A percentile compares a stretch with the other conserved stretches of the same genome.
phyloP scores from a whole-genome alignment of 2,888 invertebrate genomes.

The Euphydryas editha region DNA sequence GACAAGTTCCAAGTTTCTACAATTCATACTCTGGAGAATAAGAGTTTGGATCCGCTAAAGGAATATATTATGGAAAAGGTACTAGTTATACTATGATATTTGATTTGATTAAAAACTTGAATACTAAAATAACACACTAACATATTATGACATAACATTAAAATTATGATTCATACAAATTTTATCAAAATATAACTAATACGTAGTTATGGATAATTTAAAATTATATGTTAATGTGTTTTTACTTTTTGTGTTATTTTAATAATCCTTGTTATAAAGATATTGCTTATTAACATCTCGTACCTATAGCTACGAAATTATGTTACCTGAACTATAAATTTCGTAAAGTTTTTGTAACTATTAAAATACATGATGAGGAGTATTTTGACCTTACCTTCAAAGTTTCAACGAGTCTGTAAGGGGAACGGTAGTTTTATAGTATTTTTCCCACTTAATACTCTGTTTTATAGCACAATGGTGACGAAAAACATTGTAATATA shows the following conservation, averaged over 20 bases:
- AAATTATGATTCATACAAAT: too few species aligned
- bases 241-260: too few species aligned
- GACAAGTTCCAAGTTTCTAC: constrained; percentile 36
- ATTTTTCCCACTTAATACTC: constrained; percentile 31
- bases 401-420: constrained; percentile 32
- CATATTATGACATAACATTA: neutral
- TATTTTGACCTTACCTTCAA: constrained; percentile 34
- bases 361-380: constrained; percentile 28
- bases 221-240: too few species aligned
- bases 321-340: neutral
- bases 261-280: too few species aligned
- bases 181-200: too few species aligned
- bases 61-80: constrained; percentile 34
- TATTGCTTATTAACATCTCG: too few species aligned
- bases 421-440: constrained; percentile 32
- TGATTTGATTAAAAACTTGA: neutral
- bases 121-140: neutral
- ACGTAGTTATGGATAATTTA: too few species aligned
- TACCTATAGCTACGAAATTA: neutral
- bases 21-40: constrained; percentile 32
- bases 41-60: constrained; percentile 17
- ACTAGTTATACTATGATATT: constrained; percentile 14
- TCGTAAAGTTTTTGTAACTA: constrained; percentile 12
- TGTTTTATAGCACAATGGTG: constrained; percentile 29
- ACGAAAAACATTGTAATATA: constrained; percentile 33